Evolutionary conservation across 1,140 invertebrate genomes (phyloP).

Genomic region (Orius insidiosus): DNA sequence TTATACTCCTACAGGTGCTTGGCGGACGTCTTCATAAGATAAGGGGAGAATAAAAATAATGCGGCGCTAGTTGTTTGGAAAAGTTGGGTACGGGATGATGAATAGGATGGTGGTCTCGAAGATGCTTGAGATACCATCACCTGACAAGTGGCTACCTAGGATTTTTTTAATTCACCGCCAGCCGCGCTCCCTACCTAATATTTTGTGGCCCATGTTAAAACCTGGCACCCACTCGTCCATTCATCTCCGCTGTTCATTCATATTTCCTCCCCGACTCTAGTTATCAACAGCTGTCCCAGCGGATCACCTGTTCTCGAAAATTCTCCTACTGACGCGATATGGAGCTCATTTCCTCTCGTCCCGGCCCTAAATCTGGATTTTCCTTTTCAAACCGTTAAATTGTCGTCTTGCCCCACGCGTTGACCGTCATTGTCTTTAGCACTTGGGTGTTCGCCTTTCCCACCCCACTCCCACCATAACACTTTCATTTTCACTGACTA

Average conservation of each 20-base stretch:
- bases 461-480: too few relatives aligned
- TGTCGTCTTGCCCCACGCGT: too few relatives aligned
- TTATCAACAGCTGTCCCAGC: conserved; percentile 1
- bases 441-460: too few relatives aligned
- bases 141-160: conserved; percentile 3
- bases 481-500: too few relatives aligned
- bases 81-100: too few relatives aligned
- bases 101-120: background rate
- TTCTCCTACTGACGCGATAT: conserved; percentile 5
- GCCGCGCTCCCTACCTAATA: conserved; percentile 1
- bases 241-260: conserved; percentile 6
- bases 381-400: too few relatives aligned
- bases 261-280: conserved; percentile 4
- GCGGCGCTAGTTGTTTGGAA: too few relatives aligned
- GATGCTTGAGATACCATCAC: background rate
- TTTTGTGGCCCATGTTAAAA: conserved; percentile 9
- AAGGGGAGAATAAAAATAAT: too few relatives aligned
- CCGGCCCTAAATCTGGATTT: background rate
- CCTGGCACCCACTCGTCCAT: conserved; percentile 1
- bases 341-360: conserved; percentile 6
- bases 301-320: conserved; percentile 6
- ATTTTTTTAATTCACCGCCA: conserved; percentile 1
- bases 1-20: too few relatives aligned
- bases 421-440: too few relatives aligned
- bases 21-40: too few relatives aligned